Conservation (phyloP, 2,113 vertebrate genomes). For the Ivindomyrus marchei region DNA sequence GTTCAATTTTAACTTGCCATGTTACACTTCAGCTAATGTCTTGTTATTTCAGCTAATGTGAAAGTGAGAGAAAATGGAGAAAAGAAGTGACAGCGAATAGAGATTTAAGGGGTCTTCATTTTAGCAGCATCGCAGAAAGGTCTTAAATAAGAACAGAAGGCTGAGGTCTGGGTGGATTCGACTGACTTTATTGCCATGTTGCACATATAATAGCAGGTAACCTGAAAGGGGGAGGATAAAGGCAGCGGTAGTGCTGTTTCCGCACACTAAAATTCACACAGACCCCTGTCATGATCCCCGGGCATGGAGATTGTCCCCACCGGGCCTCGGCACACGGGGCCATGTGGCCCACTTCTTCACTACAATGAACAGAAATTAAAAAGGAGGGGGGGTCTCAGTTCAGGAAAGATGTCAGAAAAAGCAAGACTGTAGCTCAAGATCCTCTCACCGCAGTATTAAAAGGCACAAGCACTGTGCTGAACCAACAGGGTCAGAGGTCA, state of each 20-base stretch:
- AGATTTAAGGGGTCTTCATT: background rate
- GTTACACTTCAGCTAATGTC: background rate
- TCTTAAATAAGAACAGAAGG: background rate
- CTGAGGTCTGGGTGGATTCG: background rate
- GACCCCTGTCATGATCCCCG: slow-evolving; percentile 36
- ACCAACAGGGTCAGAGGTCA: slow-evolving; percentile 40
- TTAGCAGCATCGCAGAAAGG: background rate
- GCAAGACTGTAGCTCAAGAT: slow-evolving; percentile 55
- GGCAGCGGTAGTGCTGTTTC: slow-evolving; percentile 73
- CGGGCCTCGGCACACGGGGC: slow-evolving; percentile 45
- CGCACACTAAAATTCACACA: slow-evolving; percentile 59
- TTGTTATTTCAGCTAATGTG: background rate
- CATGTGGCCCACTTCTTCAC: slow-evolving; percentile 40
- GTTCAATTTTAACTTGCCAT: background rate
- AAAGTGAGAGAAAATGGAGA: background rate
- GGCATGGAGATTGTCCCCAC: slow-evolving; percentile 27
- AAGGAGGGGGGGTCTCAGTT: slow-evolving; percentile 13
- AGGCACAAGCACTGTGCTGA: slow-evolving; percentile 60
- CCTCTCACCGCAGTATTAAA: slow-evolving; percentile 57
- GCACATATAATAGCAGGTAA: slow-evolving; percentile 44
- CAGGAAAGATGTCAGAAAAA: slow-evolving; percentile 25
- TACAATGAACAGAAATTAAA: slow-evolving; percentile 22
- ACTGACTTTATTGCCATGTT: slow-evolving; percentile 43
- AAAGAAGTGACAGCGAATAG: background rate
- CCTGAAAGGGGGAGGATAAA: slow-evolving; percentile 86